Percentiles rank a stretch among this genome's conserved stretches.
phyloP scores from a whole-genome alignment of 2,888 invertebrate species.

The Sussaba pulchella region DNA sequence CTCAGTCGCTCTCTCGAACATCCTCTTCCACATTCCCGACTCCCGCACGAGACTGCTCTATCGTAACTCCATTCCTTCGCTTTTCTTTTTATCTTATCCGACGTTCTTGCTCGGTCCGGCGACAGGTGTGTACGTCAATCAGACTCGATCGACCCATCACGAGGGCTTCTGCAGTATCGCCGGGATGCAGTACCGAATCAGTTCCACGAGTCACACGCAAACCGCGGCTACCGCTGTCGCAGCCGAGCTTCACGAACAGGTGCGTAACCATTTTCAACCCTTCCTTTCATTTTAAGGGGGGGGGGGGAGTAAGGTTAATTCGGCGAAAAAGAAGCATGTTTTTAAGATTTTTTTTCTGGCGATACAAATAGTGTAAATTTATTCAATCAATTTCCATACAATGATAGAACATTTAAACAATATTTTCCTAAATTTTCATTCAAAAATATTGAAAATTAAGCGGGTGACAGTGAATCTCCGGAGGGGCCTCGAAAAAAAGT shows the following conservation, averaged over 20 bases:
- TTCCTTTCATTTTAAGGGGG: too few relatives aligned
- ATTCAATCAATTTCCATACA: too few relatives aligned
- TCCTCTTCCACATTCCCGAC: slow-evolving; percentile 6
- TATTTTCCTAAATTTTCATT: too few relatives aligned
- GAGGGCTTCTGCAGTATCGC: slow-evolving; percentile 94
- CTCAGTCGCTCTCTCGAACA: background rate
- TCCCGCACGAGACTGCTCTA: background rate
- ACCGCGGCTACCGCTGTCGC: slow-evolving; percentile 93
- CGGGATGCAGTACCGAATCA: slow-evolving; percentile 94
- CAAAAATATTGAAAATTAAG: too few relatives aligned
- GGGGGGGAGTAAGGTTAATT: too few relatives aligned
- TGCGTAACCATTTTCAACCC: slow-evolving; percentile 65
- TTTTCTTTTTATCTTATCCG: slow-evolving; percentile 31
- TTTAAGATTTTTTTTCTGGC: too few relatives aligned
- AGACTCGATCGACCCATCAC: slow-evolving; percentile 90
- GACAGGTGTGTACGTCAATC: slow-evolving; percentile 90
- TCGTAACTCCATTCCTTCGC: background rate
- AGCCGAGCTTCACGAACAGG: slow-evolving; percentile 85
- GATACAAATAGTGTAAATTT: too few relatives aligned
- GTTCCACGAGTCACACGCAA: slow-evolving; percentile 94
- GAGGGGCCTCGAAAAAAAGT: too few relatives aligned
- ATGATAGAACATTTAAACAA: too few relatives aligned
- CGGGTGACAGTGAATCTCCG: too few relatives aligned
- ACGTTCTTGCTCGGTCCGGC: slow-evolving; percentile 24
- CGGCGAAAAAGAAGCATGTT: too few relatives aligned